Conservation (phyloP, 2,888 invertebrate genomes). For the Trypoxylon attenuatum region DNA sequence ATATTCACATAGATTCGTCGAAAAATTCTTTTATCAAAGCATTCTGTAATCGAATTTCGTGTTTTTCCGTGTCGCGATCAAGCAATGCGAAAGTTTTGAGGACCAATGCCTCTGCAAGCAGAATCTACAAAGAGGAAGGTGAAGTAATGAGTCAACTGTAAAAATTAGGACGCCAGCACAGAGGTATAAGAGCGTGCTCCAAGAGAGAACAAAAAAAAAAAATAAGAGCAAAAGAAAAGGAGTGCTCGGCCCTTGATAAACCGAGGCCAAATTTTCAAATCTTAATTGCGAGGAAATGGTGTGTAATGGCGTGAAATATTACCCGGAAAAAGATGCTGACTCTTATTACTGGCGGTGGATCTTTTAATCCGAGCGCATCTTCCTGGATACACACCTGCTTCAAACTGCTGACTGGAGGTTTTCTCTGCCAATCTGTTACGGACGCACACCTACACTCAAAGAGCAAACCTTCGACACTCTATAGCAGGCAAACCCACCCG, state of each 20-base stretch:
- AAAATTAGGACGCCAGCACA: slow-evolving; percentile 5
- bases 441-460: slow-evolving; percentile 45
- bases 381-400: slow-evolving; percentile 32
- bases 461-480: no score
- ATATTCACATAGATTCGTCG: no score
- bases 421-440: slow-evolving; percentile 67
- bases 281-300: slow-evolving; percentile 69
- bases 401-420: slow-evolving; percentile 67
- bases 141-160: slow-evolving; percentile 20
- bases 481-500: no score
- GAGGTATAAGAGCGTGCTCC: slow-evolving; percentile 4
- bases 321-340: slow-evolving; percentile 70
- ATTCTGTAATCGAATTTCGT: no score
- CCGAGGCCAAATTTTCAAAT: slow-evolving; percentile 57
- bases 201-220: no score
- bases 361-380: slow-evolving; percentile 65
- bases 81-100: background rate
- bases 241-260: slow-evolving; percentile 41
- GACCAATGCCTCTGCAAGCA: slow-evolving; percentile 11
- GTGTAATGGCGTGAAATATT: slow-evolving; percentile 70
- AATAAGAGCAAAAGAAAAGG: background rate
- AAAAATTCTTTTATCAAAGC: no score
- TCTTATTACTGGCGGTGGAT: slow-evolving; percentile 64
- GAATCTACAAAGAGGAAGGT: slow-evolving; percentile 5
- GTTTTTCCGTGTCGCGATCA: no score